Base-by-base conservation (phyloP, 2,888 invertebrate species). In the Pherbina coryleti region DNA sequence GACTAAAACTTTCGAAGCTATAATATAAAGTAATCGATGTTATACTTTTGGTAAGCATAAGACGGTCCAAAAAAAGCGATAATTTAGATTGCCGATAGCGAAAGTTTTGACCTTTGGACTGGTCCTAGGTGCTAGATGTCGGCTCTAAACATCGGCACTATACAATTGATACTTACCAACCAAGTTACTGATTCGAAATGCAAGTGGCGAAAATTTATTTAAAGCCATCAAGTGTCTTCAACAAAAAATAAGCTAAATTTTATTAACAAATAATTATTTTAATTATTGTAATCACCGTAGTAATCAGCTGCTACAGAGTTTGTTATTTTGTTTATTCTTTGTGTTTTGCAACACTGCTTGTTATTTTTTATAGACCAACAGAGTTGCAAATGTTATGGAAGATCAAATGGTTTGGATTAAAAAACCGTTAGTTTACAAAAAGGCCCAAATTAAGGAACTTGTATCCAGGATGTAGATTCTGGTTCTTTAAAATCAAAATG, bases 91-190 rank as follows among this genome's bases (percentile, higher is more conserved):
- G 14, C n/a, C 8, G 22, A 49, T 49, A 22, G 44, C 14, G 11
- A n/a, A 49, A 57, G 7, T 57, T 34, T 57, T 67, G 67, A 55
- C 67, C 75, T 67, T 75, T 75, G 75, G 66, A 75, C 75, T 67
- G 28, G 64, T 11, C 22, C 62, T 31, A 60, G 25, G 25, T 53
- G 19, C 7, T n/a, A 22, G 3, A 55, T 1, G 14, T 44, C 11
- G 11, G 14, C 44, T 14, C 44, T 44, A 3, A 37, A 44, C 44
- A 14, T 44, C 44, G 44, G 44, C 44, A 19, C n/a, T 55, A 55
- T 53, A 4, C 53, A 53, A 17, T 11, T 5, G 22, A 19, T 25
- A 64, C 66, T 76, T 64, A 76, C 76, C 66, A 8, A 70, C 17
- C 8, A 76, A 51, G 19, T 76, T 76, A 5, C 70, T 70, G 4